Evolutionary conservation across 2,113 vertebrate species (phyloP), one percentile per base, ranked within the genome.

Genomic region (Lota lota): DNA sequence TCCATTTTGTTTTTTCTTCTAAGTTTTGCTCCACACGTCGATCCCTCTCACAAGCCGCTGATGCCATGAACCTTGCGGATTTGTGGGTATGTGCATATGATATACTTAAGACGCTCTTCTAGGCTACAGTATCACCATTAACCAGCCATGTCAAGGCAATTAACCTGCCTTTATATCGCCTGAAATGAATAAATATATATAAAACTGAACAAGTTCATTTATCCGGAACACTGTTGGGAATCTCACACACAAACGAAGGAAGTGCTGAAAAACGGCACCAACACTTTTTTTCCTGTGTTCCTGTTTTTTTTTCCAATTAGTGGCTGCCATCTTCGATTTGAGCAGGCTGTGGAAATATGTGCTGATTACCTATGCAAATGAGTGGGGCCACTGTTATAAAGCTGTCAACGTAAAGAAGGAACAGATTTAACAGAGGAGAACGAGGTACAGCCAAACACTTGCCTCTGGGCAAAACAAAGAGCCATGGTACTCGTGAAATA

Each of bases 301-400:
- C 5, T 17, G 62, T 76, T 75, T n/a, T 36, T 10, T 70, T 85
- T 81, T 85, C 84, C 83, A 88, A 89, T 88, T 83, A 83, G 80
- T 56, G 50, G 63, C 78, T 83, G 84, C 80, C 83, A 83, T 83
- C 66, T 77, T 83, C 75, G 72, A 85, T 74, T 67, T 79, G 67
- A 82, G 77, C 78, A 77, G 69, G 79, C 79, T 80, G 63, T 66
- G 72, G 77, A 84, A 83, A 57, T 68, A 65, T 65, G 63, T 70
- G 70, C 80, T 85, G 78, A 88, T 86, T 86, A 82, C 79, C 69
- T 81, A 86, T 85, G 88, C 82, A 83, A 88, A 86, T 86, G 72
- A 83, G 79, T 0, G 11, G 73, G 66, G 77, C n/a, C 71, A 74
- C 75, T 76, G 66, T 86, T 81, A 89, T 83, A 86, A 85, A 82